Percentiles rank a stretch among this genome's conserved stretches.
Evolutionary conservation across 2,888 invertebrate species (phyloP).

Genomic region (Amiota communis): DNA sequence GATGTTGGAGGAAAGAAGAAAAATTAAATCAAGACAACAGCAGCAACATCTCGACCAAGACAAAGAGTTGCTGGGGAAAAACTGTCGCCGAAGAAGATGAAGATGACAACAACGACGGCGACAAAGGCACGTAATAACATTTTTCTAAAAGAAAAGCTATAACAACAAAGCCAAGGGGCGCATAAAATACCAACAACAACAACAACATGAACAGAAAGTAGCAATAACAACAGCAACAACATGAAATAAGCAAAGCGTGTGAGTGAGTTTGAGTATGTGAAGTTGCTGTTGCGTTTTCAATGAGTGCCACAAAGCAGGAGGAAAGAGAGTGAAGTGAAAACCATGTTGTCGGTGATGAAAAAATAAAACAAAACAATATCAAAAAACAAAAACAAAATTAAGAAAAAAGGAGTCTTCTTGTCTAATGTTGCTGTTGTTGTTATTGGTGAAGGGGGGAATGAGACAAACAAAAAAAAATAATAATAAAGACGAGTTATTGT

Average conservation of each 20-base stretch:
- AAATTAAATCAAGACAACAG: constrained; percentile 11
- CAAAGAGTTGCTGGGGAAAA: background rate
- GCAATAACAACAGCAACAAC: background rate
- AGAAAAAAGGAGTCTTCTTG: too few relatives aligned
- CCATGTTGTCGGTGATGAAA: too few relatives aligned
- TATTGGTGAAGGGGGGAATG: too few relatives aligned
- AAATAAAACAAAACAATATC: too few relatives aligned
- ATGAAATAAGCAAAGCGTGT: background rate
- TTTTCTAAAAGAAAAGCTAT: constrained; percentile 33
- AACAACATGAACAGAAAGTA: background rate
- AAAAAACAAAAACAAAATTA: constrained; percentile 30
- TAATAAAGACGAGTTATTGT: constrained; percentile 54
- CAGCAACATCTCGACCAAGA: background rate
- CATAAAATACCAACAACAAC: background rate
- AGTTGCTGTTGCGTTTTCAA: too few relatives aligned
- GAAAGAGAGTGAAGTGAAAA: too few relatives aligned
- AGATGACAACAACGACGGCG: background rate
- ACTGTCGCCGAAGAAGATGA: background rate
- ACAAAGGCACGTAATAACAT: constrained; percentile 21
- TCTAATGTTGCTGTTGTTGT: too few relatives aligned
- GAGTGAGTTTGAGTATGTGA: too few relatives aligned
- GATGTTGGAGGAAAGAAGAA: background rate
- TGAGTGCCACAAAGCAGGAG: too few relatives aligned
- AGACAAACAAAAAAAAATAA: constrained; percentile 10
- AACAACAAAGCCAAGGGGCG: constrained; percentile 36